phyloP scores from a whole-genome alignment of 2,113 vertebrate species.

The Plecturocebus donacophilus region DNA sequence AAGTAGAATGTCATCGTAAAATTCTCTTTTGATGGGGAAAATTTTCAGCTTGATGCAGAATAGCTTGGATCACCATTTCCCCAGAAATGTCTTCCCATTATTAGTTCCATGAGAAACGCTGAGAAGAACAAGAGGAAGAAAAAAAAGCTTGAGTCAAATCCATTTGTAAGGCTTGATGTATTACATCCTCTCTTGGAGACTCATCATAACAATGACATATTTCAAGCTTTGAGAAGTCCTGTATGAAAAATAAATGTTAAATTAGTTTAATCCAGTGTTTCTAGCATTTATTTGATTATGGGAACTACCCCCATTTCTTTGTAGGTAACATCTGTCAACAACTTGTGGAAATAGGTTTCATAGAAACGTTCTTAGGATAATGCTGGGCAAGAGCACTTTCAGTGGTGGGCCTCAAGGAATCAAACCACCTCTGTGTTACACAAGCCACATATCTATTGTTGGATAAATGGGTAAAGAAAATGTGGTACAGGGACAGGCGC shows the following conservation, averaged over 20 bases:
- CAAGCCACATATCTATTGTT: background rate
- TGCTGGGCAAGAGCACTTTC: background rate
- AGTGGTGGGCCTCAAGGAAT: background rate
- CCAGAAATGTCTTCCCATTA: background rate
- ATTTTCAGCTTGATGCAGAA: background rate
- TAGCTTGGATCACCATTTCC: background rate
- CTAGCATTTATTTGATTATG: background rate
- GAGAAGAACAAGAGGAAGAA: background rate
- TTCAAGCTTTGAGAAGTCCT: background rate
- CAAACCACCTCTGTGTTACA: background rate
- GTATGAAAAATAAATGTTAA: background rate
- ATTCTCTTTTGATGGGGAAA: background rate
- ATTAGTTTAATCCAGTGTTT: slow-evolving; percentile 25
- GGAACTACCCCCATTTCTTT: background rate
- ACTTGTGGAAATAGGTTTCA: background rate
- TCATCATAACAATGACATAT: background rate
- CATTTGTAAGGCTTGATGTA: background rate
- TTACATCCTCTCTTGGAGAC: background rate
- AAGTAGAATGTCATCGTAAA: background rate
- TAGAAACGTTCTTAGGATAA: background rate
- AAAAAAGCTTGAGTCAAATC: background rate
- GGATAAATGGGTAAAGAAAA: background rate
- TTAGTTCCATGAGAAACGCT: background rate
- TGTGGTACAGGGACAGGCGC: background rate
- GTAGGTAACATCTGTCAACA: background rate